Evolutionary conservation across 2,797 vertebrate genomes (phyloP).

Genomic region (Acrocephalus scirpaceus): DNA sequence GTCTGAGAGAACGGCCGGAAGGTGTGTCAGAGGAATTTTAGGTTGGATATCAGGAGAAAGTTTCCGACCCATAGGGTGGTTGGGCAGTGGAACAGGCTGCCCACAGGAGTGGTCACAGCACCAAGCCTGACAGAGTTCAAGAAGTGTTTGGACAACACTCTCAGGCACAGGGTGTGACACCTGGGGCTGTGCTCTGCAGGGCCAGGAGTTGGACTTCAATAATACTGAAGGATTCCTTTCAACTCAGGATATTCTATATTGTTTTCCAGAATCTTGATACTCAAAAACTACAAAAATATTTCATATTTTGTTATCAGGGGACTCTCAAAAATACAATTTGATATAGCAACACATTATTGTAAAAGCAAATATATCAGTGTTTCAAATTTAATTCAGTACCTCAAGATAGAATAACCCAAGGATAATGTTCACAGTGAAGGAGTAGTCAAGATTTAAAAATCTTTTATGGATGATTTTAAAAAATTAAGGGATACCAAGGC

Average conservation of each 20-base stretch:
- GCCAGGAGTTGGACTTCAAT: background rate
- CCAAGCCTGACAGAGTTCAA: too few species aligned
- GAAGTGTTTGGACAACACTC: background rate
- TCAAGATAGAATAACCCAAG: conserved; percentile 10
- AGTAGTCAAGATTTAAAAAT: background rate
- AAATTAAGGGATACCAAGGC: background rate
- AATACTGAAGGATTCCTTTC: background rate
- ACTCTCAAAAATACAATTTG: background rate
- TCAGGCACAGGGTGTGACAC: rapidly evolving
- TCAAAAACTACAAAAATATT: background rate
- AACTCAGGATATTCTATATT: background rate
- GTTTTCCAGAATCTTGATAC: background rate
- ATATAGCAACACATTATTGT: background rate
- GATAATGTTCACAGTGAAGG: background rate
- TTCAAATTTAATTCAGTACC: conserved; percentile 2
- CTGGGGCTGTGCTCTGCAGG: too few species aligned
- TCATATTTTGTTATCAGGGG: background rate
- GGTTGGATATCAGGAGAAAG: background rate
- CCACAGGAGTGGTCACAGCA: background rate
- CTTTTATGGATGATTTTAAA: background rate
- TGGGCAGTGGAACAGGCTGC: background rate
- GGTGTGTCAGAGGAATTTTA: background rate
- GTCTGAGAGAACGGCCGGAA: background rate
- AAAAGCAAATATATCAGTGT: background rate
- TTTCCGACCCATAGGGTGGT: background rate